Conservation (phyloP, 2,113 vertebrate species). For the Tichodroma muraria region DNA sequence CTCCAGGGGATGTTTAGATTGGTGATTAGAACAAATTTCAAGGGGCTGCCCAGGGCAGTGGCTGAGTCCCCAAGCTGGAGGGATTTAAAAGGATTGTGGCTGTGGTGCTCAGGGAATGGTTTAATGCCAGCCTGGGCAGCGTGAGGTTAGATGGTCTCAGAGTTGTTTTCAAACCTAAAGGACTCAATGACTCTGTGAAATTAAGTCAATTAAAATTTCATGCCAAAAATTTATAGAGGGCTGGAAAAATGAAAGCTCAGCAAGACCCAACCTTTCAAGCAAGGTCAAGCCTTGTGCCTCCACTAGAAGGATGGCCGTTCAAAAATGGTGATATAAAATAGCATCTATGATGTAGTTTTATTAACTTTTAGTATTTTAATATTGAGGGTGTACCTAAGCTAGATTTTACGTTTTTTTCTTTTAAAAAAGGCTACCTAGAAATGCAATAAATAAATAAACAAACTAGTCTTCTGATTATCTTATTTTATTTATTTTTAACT, state of each 20-base stretch:
- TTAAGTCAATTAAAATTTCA: neutral
- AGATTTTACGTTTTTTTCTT: neutral
- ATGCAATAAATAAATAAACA: neutral
- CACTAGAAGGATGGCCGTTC: neutral
- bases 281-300: neutral
- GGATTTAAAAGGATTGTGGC: too few species aligned
- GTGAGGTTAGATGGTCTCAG: neutral
- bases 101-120: neutral
- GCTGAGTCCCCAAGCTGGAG: neutral
- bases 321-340: neutral
- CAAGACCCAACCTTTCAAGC: neutral
- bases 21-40: too few species aligned
- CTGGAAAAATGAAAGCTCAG: neutral
- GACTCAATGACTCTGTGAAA: neutral
- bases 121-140: neutral
- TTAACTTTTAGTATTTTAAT: neutral
- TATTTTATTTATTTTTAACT: neutral
- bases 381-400: neutral
- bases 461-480: neutral
- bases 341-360: neutral
- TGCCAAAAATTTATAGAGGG: neutral
- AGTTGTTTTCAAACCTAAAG: neutral
- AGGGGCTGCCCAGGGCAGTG: neutral
- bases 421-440: neutral
- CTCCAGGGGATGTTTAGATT: neutral